Base-by-base conservation (phyloP, 2,888 invertebrate genomes). In the Uropetala carovei region DNA sequence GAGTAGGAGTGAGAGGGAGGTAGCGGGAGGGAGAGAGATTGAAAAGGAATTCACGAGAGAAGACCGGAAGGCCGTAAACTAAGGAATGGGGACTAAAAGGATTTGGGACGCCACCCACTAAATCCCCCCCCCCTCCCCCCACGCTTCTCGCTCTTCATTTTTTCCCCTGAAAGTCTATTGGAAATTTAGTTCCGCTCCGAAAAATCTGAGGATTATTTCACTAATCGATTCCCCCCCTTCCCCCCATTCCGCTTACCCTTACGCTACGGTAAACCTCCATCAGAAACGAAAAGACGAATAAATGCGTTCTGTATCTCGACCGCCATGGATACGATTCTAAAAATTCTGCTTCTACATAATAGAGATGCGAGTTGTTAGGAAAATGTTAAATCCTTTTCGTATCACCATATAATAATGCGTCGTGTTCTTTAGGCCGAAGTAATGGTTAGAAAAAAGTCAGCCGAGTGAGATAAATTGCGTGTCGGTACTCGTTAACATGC, bases 11-110 rank as follows among this genome's bases (percentile, higher is more conserved):
- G 4, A 56, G 18, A 43, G 83, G n/a, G n/a, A 58, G 56, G 85
- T 22, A 22, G 85, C 8, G 57, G 11, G n/a, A 13, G 22, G 10
- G 85, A 5, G 43, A 43, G 43, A 59, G 13, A 22, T 27, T 22
- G 9, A 59, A 22, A 18, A 30, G 30, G 60, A 60, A 59, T 22
- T 16, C 59, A 27, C 5, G 43, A 43, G 59, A 64, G 59, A 86
- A 86, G 59, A 13, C 27, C 58, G 85, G 58, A n/a, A 0, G 57
- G 11, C 13, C 16, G 68, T n/a, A 14, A 43, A 30, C 16, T 60
- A 86, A 60, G 86, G 30, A 30, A 86, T 59, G 16, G 60, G 16
- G 30, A 60, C 30, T 64, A 86, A 60, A 86, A 60, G 86, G 86
- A 86, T 86, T 86, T 60, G 30, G 30, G 18, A 30, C 18, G 60